These are phyloP conservation scores for Sarcophilus harrisii DNA, from an alignment of 2,797 vertebrate genomes.

Conservation along the genomic window DNA sequence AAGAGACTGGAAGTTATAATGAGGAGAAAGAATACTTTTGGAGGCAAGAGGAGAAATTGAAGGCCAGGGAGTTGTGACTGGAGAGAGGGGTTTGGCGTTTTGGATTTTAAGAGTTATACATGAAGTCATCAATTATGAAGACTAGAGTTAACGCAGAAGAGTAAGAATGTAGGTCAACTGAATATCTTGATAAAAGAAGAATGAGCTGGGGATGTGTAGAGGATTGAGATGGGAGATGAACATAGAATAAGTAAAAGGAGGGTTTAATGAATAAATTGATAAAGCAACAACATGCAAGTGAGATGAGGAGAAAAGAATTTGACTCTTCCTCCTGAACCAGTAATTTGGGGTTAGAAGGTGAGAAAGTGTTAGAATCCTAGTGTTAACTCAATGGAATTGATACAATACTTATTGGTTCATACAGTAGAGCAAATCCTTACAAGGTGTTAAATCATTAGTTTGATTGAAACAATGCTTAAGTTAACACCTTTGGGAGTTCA, in stretches of 20 bases:
- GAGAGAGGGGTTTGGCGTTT: neutral
- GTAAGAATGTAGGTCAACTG: neutral
- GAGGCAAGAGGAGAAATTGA: neutral
- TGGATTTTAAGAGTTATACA: too few species aligned
- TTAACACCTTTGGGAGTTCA: too few species aligned
- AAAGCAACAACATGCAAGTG: neutral
- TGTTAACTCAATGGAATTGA: too few species aligned
- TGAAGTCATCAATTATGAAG: neutral
- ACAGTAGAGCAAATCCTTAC: too few species aligned
- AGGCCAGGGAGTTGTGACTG: neutral
- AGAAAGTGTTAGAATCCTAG: too few species aligned
- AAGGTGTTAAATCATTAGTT: too few species aligned
- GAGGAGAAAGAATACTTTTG: neutral
- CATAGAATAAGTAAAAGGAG: neutral
- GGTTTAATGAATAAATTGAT: neutral
- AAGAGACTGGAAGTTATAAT: neutral
- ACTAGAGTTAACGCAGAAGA: neutral
- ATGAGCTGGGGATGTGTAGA: neutral
- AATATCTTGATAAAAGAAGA: neutral
- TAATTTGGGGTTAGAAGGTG: neutral
- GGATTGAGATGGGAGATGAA: neutral
- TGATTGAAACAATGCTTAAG: too few species aligned
- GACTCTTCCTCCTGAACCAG: neutral
- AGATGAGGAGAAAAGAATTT: neutral
- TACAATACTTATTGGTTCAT: too few species aligned